These are phyloP conservation scores for Holacanthella duospinosa DNA, from an alignment of 2,888 invertebrate species.

Conservation along the genomic window DNA sequence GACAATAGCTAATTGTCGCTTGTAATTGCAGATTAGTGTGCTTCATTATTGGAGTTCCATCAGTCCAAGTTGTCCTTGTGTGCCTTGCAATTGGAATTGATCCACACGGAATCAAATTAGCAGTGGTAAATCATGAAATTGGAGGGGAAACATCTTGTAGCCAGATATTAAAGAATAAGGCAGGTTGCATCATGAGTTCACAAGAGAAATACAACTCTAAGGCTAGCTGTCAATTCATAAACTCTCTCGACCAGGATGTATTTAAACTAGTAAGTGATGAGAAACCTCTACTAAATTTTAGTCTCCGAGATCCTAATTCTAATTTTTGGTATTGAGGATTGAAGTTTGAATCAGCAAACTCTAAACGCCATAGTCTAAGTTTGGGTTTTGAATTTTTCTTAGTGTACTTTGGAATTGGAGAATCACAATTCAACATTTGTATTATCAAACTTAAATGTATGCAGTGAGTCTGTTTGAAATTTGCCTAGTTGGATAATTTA, in stretches of 20 bases:
- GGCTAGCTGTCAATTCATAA: background rate
- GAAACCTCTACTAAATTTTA: no score
- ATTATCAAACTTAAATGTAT: no score
- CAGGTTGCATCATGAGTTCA: background rate
- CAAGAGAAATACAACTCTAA: background rate
- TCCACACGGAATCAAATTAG: slow-evolving; percentile 67
- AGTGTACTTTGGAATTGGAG: no score
- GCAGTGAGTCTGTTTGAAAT: no score
- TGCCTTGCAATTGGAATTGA: slow-evolving; percentile 81
- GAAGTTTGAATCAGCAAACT: no score
- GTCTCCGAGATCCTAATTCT: no score
- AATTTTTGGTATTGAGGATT: no score
- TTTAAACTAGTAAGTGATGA: background rate
- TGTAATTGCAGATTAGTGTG: slow-evolving; percentile 54
- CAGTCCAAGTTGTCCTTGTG: slow-evolving; percentile 84
- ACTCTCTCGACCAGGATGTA: background rate
- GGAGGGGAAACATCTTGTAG: background rate
- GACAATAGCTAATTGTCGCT: no score
- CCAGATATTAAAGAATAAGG: background rate
- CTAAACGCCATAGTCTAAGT: no score
- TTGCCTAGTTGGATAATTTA: no score
- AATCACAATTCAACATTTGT: no score
- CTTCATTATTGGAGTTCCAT: slow-evolving; percentile 74
- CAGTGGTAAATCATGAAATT: slow-evolving; percentile 66
- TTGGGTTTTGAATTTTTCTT: no score